phyloP scores from a whole-genome alignment of 1,140 invertebrate genomes.

The Drosophila kanapiae region DNA sequence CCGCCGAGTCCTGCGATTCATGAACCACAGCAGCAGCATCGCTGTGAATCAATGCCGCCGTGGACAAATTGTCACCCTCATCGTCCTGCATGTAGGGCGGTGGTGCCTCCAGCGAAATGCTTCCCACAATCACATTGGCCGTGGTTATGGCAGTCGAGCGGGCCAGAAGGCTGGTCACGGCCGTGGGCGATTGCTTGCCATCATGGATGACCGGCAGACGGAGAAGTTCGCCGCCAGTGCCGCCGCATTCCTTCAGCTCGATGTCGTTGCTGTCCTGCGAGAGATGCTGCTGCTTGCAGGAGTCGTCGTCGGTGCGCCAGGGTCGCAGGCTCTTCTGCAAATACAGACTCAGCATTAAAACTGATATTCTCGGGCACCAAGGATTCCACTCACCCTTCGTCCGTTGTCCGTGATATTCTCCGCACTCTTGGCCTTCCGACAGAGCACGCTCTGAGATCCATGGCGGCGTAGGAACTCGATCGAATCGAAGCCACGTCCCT shows the following conservation, averaged over 20 bases:
- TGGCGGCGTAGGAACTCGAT: conserved; percentile 91
- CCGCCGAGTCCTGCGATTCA: conserved; percentile 78
- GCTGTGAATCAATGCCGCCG: conserved; percentile 61
- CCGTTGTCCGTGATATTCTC: conserved; percentile 87
- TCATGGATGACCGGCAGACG: conserved; percentile 69
- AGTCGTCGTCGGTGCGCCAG: conserved; percentile 81
- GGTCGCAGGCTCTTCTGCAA: conserved; percentile 78
- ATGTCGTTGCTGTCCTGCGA: conserved; percentile 66
- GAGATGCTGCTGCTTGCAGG: conserved; percentile 61
- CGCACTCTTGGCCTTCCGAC: conserved; percentile 91
- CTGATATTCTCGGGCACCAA: no score
- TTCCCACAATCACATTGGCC: conserved; percentile 79
- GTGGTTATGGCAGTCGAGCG: conserved; percentile 74
- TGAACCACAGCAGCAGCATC: conserved; percentile 60
- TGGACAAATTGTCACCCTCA: conserved; percentile 62
- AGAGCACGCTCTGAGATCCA: conserved; percentile 91
- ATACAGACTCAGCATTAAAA: neutral
- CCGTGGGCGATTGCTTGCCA: conserved; percentile 58
- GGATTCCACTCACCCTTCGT: conserved; percentile 57
- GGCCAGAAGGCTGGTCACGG: conserved; percentile 64
- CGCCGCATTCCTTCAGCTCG: conserved; percentile 74
- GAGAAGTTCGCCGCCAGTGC: conserved; percentile 57
- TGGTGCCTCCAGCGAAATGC: conserved; percentile 80
- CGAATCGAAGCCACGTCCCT: conserved; percentile 90
- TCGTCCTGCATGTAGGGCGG: conserved; percentile 81